phyloP scores from a whole-genome alignment of 2,797 vertebrate genomes.

The Microctenopoma stevenorrisi region DNA sequence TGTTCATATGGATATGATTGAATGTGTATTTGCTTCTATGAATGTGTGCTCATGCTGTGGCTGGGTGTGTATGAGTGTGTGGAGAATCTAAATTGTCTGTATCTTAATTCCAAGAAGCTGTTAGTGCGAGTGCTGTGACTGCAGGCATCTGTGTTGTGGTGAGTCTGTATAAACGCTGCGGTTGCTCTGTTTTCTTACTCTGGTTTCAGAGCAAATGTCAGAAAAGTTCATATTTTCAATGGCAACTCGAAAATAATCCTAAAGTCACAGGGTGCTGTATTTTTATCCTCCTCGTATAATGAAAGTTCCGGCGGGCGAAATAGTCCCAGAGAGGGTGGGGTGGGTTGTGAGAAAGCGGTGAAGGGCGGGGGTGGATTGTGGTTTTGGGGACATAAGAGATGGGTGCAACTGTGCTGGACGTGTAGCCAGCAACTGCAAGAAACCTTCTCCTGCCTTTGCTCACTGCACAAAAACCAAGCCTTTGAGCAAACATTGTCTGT shows the following conservation, averaged over 20 bases:
- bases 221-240: slow-evolving; percentile 85
- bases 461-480: slow-evolving; percentile 53
- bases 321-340: slow-evolving; percentile 64
- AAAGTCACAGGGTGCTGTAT: slow-evolving; percentile 84
- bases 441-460: slow-evolving; percentile 47
- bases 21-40: slow-evolving; percentile 63
- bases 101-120: slow-evolving; percentile 70
- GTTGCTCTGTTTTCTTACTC: slow-evolving; percentile 85
- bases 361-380: slow-evolving; percentile 70
- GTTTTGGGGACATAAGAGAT: slow-evolving; percentile 77
- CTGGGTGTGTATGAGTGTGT: slow-evolving; percentile 25
- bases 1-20: slow-evolving; percentile 57
- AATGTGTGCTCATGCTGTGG: slow-evolving; percentile 38
- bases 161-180: slow-evolving; percentile 81
- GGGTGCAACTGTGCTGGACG: slow-evolving; percentile 75
- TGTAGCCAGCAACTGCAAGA: slow-evolving; percentile 65
- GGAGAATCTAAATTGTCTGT: slow-evolving; percentile 42
- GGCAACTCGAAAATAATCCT: slow-evolving; percentile 78
- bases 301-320: slow-evolving; percentile 84
- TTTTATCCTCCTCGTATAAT: slow-evolving; percentile 84
- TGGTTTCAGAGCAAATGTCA: slow-evolving; percentile 79
- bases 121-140: slow-evolving; percentile 61
- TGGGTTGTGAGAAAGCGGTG: slow-evolving; percentile 60
- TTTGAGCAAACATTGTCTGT: slow-evolving; percentile 61
- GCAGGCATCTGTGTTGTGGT: slow-evolving; percentile 79